A percentile compares a stretch with the other conserved stretches of the same genome.
Conservation (phyloP, 2,113 vertebrate genomes). For the Mirza zaza region DNA sequence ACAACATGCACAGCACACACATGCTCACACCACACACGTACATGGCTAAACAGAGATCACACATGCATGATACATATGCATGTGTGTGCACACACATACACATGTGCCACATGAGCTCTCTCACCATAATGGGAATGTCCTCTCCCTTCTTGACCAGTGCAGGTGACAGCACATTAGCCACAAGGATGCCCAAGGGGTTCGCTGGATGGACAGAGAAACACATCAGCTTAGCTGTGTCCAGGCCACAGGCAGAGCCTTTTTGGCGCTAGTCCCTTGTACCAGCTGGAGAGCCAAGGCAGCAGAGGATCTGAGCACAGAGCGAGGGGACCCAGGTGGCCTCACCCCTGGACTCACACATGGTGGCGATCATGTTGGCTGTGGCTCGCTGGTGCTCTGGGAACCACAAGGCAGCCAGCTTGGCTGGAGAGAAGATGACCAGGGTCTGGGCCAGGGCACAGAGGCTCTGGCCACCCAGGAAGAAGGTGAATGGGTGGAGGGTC, state of each 20-base stretch:
- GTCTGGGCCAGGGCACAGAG: conserved; percentile 93
- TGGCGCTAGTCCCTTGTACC: neutral
- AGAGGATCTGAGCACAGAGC: accelerated
- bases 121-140: conserved; percentile 88
- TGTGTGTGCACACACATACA: accelerated
- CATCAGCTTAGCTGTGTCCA: neutral
- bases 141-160: conserved; percentile 79
- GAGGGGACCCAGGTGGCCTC: neutral
- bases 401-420: conserved; percentile 95
- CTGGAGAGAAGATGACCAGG: conserved; percentile 93
- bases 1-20: neutral
- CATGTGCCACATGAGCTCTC: conserved; percentile 35
- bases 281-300: accelerated
- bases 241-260: neutral
- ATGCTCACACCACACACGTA: neutral
- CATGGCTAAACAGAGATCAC: neutral
- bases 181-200: conserved; percentile 93
- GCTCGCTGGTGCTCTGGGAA: conserved; percentile 95
- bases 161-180: conserved; percentile 91
- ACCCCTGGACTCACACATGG: conserved; percentile 91
- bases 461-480: conserved; percentile 91
- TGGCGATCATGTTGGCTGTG: conserved; percentile 93
- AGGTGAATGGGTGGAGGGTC: conserved; percentile 59
- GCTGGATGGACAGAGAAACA: conserved; percentile 79
- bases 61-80: accelerated